Conservation (phyloP, 2,888 invertebrate genomes). For the Torymus auratus region DNA sequence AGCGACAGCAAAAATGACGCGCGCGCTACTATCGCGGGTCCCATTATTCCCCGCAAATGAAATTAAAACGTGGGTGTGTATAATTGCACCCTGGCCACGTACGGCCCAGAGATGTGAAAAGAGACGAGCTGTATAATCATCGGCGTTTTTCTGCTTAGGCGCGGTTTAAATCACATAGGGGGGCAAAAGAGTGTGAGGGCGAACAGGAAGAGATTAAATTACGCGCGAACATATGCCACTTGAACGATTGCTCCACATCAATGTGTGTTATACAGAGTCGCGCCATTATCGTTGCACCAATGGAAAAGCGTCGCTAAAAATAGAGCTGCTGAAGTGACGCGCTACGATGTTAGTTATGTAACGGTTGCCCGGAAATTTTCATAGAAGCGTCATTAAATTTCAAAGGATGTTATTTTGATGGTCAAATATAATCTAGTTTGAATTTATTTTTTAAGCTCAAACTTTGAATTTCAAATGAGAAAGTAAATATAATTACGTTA, state of each 20-base stretch:
- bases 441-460: too few species aligned
- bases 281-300: not conserved
- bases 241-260: slow-evolving; percentile 51
- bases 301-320: slow-evolving; percentile 7
- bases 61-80: not conserved
- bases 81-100: slow-evolving; percentile 7
- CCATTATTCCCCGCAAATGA: not conserved
- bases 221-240: slow-evolving; percentile 62
- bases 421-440: too few species aligned
- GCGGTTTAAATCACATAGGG: slow-evolving; percentile 45
- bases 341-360: too few species aligned
- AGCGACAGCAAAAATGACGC: slow-evolving; percentile 4
- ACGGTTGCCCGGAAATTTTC: too few species aligned
- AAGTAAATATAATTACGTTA: too few species aligned
- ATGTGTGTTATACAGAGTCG: not conserved
- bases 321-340: not conserved
- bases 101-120: not conserved
- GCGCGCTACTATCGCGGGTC: not conserved
- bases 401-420: not conserved
- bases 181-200: slow-evolving; percentile 4
- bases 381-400: too few species aligned
- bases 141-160: slow-evolving; percentile 43
- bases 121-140: slow-evolving; percentile 45
- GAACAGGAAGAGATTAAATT: slow-evolving; percentile 60
- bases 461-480: too few species aligned